Conservation (phyloP, 2,797 vertebrate species). For the Urophycis tenuis region DNA sequence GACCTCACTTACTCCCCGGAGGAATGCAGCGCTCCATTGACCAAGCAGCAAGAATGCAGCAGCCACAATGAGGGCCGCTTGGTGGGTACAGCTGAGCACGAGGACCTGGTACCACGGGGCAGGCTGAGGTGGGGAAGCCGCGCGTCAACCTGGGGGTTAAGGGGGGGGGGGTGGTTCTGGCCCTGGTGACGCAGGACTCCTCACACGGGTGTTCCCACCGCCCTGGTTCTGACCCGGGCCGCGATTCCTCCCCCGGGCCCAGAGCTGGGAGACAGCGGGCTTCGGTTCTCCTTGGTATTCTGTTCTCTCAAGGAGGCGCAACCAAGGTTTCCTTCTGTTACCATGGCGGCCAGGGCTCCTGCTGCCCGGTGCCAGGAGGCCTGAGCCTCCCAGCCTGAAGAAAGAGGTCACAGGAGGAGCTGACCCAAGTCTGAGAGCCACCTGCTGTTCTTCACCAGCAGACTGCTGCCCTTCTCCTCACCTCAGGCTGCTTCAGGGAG, state of each 20-base stretch:
- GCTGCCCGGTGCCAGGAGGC: too few relatives aligned
- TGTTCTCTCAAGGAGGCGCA: constrained; percentile 39
- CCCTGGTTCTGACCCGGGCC: constrained; percentile 20
- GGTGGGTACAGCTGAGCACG: constrained; percentile 54
- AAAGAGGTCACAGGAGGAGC: constrained; percentile 17
- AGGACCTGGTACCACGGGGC: constrained; percentile 41
- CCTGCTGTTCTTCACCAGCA: neutral
- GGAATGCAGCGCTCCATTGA: constrained; percentile 71
- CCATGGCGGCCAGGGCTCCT: constrained; percentile 52
- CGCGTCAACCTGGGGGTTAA: too few relatives aligned
- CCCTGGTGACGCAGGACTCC: constrained; percentile 38
- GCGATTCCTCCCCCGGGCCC: too few relatives aligned
- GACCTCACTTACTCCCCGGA: constrained; percentile 70
- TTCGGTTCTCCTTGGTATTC: constrained; percentile 42
- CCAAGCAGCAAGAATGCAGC: constrained; percentile 64
- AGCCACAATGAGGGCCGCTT: constrained; percentile 59
- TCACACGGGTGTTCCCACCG: constrained; percentile 41
- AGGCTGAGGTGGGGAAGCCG: too few relatives aligned
- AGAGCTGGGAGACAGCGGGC: constrained; percentile 1
- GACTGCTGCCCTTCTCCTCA: neutral
- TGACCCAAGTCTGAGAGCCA: constrained; percentile 25
- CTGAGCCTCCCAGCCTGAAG: too few relatives aligned
- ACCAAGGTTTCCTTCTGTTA: constrained; percentile 56
- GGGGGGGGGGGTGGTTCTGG: too few relatives aligned
- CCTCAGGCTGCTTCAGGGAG: neutral